phyloP scores from a whole-genome alignment of 2,888 invertebrate species.

The Dryomyza anilis region DNA sequence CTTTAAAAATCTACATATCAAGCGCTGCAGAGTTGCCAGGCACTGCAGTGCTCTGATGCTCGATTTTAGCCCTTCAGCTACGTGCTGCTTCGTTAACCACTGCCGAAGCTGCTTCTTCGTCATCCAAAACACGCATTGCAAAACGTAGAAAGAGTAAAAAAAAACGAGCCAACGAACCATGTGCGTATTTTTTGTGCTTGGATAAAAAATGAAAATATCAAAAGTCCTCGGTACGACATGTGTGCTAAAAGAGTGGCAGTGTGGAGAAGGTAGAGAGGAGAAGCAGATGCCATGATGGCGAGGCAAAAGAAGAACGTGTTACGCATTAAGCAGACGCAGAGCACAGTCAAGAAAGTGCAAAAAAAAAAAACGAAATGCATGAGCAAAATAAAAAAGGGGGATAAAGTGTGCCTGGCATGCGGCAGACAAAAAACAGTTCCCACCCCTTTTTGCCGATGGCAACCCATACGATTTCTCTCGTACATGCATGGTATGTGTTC shows the following conservation, averaged over 20 bases:
- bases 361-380: not conserved
- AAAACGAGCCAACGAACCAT: not conserved
- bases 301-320: constrained; percentile 16
- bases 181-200: constrained; percentile 5
- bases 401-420: constrained; percentile 7
- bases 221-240: constrained; percentile 5
- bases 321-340: constrained; percentile 16
- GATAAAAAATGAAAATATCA: constrained; percentile 29
- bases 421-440: constrained; percentile 5
- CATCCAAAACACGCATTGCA: too few relatives aligned
- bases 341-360: not conserved
- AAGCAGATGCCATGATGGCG: constrained; percentile 29
- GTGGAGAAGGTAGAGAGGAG: not conserved
- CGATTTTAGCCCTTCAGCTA: not conserved
- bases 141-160: too few relatives aligned
- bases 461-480: not conserved
- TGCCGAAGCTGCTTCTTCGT: not conserved
- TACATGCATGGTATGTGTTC: not conserved
- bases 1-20: constrained; percentile 24
- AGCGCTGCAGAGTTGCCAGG: not conserved
- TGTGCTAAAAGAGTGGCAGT: not conserved
- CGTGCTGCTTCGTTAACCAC: not conserved
- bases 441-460: constrained; percentile 16
- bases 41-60: not conserved
- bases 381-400: constrained; percentile 1